phyloP scores from a whole-genome alignment of 2,888 invertebrate species.

The Homarus gammarus region DNA sequence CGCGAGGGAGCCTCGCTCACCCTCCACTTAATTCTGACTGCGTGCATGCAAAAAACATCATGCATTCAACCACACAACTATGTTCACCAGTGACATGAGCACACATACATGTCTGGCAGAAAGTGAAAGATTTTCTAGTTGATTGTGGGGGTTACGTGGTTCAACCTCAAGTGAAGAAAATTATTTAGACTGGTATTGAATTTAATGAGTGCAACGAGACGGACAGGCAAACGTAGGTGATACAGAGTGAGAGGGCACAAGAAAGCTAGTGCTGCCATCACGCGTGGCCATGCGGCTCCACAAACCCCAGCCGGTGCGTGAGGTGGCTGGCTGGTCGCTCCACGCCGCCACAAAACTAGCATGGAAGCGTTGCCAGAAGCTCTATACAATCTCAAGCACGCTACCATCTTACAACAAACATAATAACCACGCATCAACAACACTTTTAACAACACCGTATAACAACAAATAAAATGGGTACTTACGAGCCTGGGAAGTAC shows the following conservation, averaged over 20 bases:
- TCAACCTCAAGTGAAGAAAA: too few species aligned
- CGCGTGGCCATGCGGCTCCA: conserved; percentile 50
- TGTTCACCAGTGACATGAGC: not conserved
- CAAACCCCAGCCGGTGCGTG: conserved; percentile 24
- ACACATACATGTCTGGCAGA: too few species aligned
- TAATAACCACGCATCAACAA: not conserved
- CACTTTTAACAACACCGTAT: not conserved
- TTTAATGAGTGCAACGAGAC: too few species aligned
- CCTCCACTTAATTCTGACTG: not conserved
- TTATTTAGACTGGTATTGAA: too few species aligned
- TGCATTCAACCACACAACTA: not conserved
- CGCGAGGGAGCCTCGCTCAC: not conserved
- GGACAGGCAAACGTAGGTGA: too few species aligned
- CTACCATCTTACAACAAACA: not conserved
- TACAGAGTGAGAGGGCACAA: not conserved
- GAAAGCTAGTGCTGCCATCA: not conserved
- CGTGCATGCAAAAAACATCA: not conserved
- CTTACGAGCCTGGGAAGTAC: conserved; percentile 46
- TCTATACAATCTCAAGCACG: not conserved
- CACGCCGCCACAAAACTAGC: not conserved
- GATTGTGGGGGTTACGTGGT: too few species aligned
- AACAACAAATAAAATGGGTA: conserved; percentile 19
- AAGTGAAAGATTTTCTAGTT: too few species aligned
- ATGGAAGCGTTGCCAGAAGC: conserved; percentile 1
- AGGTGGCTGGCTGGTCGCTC: conserved; percentile 13